Evolutionary conservation across 2,797 vertebrate genomes (phyloP).

Genomic region (Balearica regulorum): DNA sequence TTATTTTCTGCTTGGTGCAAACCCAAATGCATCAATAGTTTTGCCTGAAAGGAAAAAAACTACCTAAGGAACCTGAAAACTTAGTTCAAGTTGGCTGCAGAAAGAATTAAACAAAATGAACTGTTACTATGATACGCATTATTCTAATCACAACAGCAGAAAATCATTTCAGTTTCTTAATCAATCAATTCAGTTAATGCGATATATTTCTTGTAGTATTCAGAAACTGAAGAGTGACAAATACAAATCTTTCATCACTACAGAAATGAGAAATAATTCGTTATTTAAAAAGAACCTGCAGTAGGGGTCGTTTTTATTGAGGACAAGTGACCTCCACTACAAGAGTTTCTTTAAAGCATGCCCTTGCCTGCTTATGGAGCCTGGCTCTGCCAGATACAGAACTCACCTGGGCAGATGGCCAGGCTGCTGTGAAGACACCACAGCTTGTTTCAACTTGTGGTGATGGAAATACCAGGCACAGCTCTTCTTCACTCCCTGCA

Average conservation of each 20-base stretch:
- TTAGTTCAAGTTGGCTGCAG: background rate
- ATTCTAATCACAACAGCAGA: background rate
- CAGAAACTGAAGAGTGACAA: background rate
- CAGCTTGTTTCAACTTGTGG: background rate
- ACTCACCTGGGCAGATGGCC: background rate
- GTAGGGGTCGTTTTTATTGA: background rate
- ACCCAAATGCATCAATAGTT: background rate
- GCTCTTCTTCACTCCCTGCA: background rate
- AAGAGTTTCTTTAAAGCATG: background rate
- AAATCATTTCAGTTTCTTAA: background rate
- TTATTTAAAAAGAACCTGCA: background rate
- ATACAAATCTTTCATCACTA: background rate
- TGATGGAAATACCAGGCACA: background rate
- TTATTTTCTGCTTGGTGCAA: background rate
- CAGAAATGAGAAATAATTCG: background rate
- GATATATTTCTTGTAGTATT: background rate
- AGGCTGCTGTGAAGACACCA: background rate
- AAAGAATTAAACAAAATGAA: slow-evolving; percentile 4
- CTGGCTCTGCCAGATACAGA: background rate
- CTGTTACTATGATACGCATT: background rate
- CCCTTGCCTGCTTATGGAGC: background rate
- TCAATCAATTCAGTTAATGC: background rate
- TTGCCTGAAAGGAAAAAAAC: background rate
- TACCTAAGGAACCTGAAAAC: background rate
- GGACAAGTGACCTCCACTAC: background rate